These are phyloP conservation scores for Tachuris rubrigastra DNA, from an alignment of 2,113 vertebrate genomes.

Conservation along the genomic window DNA sequence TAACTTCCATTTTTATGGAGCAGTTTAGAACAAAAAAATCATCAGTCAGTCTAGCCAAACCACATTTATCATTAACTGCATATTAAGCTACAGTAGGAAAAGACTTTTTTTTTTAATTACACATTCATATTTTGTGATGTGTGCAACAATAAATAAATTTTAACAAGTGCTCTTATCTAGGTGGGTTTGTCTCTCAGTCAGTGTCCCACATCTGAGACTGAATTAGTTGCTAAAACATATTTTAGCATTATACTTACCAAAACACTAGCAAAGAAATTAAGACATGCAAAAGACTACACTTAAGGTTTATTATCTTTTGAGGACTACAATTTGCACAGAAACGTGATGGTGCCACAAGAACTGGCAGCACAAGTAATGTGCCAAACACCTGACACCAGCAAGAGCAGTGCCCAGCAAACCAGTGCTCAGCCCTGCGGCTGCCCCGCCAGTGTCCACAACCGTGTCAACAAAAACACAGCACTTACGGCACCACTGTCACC, in stretches of 20 bases:
- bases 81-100: background rate
- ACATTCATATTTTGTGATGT: background rate
- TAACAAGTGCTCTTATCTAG: background rate
- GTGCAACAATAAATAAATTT: background rate
- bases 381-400: background rate
- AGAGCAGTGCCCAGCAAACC: background rate
- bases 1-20: background rate
- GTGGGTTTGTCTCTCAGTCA: background rate
- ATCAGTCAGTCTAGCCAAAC: background rate
- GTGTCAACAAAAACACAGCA: background rate
- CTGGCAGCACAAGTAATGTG: background rate
- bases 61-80: background rate
- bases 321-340: background rate
- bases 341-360: background rate
- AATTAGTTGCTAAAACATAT: background rate
- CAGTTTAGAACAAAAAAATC: background rate
- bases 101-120: background rate
- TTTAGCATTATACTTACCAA: background rate
- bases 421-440: background rate
- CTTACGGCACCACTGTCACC: background rate
- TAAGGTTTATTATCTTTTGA: background rate
- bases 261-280: background rate
- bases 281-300: background rate
- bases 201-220: accelerated
- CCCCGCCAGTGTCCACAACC: background rate